These are phyloP conservation scores for Lasius fuliginosus DNA, from an alignment of 2,888 invertebrate genomes.

Conservation along the genomic window DNA sequence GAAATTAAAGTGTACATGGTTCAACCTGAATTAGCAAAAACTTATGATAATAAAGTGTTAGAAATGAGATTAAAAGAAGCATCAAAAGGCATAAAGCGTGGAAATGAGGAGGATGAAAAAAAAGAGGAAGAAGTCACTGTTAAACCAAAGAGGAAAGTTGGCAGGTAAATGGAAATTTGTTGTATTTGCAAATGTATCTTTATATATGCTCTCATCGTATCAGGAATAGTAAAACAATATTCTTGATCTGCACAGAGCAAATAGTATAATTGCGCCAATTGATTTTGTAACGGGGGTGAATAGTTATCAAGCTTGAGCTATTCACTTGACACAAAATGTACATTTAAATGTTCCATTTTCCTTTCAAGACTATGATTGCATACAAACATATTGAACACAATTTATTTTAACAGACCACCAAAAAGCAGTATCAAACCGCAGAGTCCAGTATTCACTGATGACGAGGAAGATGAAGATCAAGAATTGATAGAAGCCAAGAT, in stretches of 20 bases:
- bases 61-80: slow-evolving; percentile 83
- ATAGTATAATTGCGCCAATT: slow-evolving; percentile 74
- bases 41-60: slow-evolving; percentile 83
- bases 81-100: slow-evolving; percentile 78
- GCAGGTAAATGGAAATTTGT: slow-evolving; percentile 78
- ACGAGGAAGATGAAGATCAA: slow-evolving; percentile 86
- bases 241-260: slow-evolving; percentile 84
- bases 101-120: slow-evolving; percentile 80
- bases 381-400: slow-evolving; percentile 11
- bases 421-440: slow-evolving; percentile 78
- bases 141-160: slow-evolving; percentile 85
- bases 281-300: slow-evolving; percentile 80
- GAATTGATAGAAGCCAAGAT: slow-evolving; percentile 87
- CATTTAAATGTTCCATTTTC: slow-evolving; percentile 9
- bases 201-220: slow-evolving; percentile 83
- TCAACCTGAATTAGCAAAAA: slow-evolving; percentile 83
- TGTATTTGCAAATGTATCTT: not conserved
- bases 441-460: slow-evolving; percentile 81
- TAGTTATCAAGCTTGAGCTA: slow-evolving; percentile 73
- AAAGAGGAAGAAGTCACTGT: slow-evolving; percentile 79
- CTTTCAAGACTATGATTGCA: slow-evolving; percentile 52
- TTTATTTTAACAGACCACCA: slow-evolving; percentile 78
- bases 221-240: slow-evolving; percentile 78
- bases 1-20: slow-evolving; percentile 84
- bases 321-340: slow-evolving; percentile 82